These are phyloP conservation scores for Lysandra coridon DNA, from an alignment of 2,888 invertebrate species.

Conservation along the genomic window DNA sequence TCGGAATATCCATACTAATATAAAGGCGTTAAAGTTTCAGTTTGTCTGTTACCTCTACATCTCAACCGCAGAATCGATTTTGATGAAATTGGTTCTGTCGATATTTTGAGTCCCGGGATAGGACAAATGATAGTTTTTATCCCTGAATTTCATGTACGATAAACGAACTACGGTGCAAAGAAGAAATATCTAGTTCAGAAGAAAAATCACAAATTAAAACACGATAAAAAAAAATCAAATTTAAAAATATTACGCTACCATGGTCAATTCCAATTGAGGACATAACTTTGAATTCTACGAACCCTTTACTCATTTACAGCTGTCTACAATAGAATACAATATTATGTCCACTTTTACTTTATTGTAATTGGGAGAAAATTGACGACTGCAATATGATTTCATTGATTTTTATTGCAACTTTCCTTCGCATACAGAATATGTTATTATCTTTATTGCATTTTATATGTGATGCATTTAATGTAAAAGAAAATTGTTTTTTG, in stretches of 20 bases:
- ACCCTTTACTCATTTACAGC: not conserved
- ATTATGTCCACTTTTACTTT: conserved; percentile 11
- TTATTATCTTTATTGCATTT: not conserved
- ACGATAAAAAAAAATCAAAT: too few species aligned
- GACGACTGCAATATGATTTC: not conserved
- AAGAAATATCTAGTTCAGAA: too few species aligned
- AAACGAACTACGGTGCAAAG: too few species aligned
- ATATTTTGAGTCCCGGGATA: too few species aligned
- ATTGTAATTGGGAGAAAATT: conserved; percentile 12
- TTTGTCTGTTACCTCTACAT: not conserved
- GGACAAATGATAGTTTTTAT: too few species aligned
- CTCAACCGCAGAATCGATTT: too few species aligned
- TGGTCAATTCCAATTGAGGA: not conserved
- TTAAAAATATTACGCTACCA: too few species aligned
- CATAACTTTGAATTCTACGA: not conserved
- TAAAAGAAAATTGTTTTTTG: too few species aligned
- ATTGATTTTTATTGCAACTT: not conserved
- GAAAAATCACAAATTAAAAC: too few species aligned
- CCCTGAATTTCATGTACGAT: too few species aligned
- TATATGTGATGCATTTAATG: not conserved
- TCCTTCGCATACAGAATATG: not conserved
- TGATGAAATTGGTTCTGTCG: too few species aligned
- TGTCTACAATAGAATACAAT: not conserved
- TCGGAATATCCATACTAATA: too few species aligned
- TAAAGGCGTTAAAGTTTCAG: not conserved